These are phyloP conservation scores for Dicyrtomina minuta DNA, from an alignment of 2,888 invertebrate genomes.

Conservation along the genomic window DNA sequence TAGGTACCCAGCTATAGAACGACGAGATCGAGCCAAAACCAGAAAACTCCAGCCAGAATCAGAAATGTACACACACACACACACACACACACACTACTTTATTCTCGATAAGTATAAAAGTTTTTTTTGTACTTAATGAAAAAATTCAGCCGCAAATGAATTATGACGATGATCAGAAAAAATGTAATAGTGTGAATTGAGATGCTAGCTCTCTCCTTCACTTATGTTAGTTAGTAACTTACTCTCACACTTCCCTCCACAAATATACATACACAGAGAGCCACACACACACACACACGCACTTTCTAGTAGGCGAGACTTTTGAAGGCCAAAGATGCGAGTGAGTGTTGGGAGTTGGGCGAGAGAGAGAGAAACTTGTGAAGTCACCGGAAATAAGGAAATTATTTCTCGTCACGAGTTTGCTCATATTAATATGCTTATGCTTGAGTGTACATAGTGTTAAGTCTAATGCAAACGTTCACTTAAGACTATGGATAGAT, in stretches of 20 bases:
- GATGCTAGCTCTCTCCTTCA: no score
- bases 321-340: not conserved
- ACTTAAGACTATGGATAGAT: no score
- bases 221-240: no score
- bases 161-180: slow-evolving; percentile 21
- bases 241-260: no score
- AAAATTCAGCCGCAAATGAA: slow-evolving; percentile 20
- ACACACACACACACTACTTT: no score
- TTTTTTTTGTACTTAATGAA: slow-evolving; percentile 21
- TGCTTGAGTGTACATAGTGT: slow-evolving; percentile 3
- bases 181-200: slow-evolving; percentile 4
- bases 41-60: no score
- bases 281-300: no score
- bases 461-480: not conserved
- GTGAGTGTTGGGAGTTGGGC: not conserved
- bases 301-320: not conserved
- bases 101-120: slow-evolving; percentile 10
- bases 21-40: no score
- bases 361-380: slow-evolving; percentile 3
- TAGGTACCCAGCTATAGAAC: no score
- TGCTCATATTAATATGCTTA: slow-evolving; percentile 23
- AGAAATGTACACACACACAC: no score
- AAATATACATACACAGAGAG: no score
- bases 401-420: slow-evolving; percentile 31
- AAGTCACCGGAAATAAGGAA: slow-evolving; percentile 24